Conservation (phyloP, 2,797 vertebrate genomes). For the Myotis pilosus region DNA sequence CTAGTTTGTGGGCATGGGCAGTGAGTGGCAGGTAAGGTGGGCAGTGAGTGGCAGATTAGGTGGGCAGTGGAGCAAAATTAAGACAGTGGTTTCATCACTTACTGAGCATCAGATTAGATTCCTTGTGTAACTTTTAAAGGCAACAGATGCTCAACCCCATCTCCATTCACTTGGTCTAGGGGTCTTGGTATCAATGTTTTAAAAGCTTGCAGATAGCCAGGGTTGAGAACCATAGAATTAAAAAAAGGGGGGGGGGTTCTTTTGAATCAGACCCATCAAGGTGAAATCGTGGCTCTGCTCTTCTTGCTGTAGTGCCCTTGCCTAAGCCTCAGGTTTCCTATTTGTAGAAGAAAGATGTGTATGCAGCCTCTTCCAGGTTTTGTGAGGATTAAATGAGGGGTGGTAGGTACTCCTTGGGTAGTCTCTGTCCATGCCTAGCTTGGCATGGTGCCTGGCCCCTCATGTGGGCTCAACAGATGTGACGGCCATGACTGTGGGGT, state of each 20-base stretch:
- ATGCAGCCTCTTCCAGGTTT: not conserved
- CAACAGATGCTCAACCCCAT: not conserved
- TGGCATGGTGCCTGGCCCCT: not conserved
- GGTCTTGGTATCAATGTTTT: not conserved
- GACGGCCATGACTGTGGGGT: not conserved
- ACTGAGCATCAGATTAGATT: not conserved
- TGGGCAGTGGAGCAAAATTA: not conserved
- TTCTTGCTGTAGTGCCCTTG: not conserved
- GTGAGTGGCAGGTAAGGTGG: not conserved
- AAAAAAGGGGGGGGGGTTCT: not conserved
- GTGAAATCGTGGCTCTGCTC: not conserved
- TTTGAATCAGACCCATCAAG: conserved; percentile 4
- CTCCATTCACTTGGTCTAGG: not conserved
- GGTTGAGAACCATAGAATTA: not conserved
- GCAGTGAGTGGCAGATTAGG: no score
- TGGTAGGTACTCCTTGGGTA: not conserved
- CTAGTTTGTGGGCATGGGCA: not conserved
- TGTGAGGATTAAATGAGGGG: not conserved
- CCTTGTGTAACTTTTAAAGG: not conserved
- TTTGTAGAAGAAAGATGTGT: not conserved
- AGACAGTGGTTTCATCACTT: not conserved
- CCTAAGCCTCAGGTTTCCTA: not conserved
- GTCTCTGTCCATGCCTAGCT: not conserved
- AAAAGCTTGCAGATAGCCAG: not conserved
- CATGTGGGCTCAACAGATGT: not conserved